Evolutionary conservation across 2,888 invertebrate genomes (phyloP).

Genomic region (Lucinisca nassula): DNA sequence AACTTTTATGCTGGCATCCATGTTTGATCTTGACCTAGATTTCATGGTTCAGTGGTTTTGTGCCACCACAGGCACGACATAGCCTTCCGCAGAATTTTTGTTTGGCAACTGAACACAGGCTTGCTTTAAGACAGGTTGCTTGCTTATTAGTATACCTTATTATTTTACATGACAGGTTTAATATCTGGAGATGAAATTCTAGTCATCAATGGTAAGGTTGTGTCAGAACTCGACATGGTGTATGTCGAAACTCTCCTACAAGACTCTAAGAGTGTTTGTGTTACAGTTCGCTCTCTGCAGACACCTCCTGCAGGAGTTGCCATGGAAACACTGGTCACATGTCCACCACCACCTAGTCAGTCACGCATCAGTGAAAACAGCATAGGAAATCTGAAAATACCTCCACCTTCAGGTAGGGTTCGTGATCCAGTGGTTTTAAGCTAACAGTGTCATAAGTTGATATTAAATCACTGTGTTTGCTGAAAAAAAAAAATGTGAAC

Average conservation of each 20-base stretch:
- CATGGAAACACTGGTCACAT: slow-evolving; percentile 95
- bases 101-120: no score
- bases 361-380: slow-evolving; percentile 92
- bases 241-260: slow-evolving; percentile 98
- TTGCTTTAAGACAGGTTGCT: no score
- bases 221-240: slow-evolving; percentile 99
- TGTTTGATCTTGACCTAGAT: no score
- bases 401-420: slow-evolving; percentile 91
- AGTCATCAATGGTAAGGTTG: slow-evolving; percentile 99
- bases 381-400: slow-evolving; percentile 98
- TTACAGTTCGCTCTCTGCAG: slow-evolving; percentile 98
- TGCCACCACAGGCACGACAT: no score
- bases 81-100: no score
- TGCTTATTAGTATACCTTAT: no score
- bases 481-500: no score
- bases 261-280: slow-evolving; percentile 97
- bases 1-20: no score
- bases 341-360: slow-evolving; percentile 96
- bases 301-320: slow-evolving; percentile 87
- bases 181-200: slow-evolving; percentile 99
- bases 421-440: no score
- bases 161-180: slow-evolving; percentile 95
- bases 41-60: no score
- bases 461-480: no score
- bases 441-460: no score